A percentile compares a stretch with the other conserved stretches of the same genome.
phyloP scores from a whole-genome alignment of 1,140 invertebrate species.

The Eriosoma lanigerum region DNA sequence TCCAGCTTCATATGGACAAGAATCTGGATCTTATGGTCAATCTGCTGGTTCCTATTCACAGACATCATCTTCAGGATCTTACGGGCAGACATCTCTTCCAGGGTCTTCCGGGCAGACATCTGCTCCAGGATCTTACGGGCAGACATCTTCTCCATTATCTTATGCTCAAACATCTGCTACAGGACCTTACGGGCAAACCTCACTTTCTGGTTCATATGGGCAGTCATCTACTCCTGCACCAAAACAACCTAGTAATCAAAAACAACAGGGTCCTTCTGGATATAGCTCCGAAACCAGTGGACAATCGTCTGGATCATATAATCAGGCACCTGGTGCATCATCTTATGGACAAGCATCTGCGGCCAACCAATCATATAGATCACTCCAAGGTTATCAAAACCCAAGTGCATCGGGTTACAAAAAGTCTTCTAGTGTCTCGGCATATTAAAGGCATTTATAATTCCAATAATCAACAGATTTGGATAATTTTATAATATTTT shows the following conservation, averaged over 20 bases:
- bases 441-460: background rate
- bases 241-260: background rate
- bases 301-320: background rate
- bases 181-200: background rate
- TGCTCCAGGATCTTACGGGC: constrained; percentile 1
- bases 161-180: background rate
- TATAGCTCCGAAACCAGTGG: background rate
- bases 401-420: constrained; percentile 7
- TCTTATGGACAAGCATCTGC: constrained; percentile 27
- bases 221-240: background rate
- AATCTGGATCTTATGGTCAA: constrained; percentile 21
- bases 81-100: background rate
- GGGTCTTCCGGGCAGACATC: background rate
- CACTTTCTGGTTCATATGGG: background rate
- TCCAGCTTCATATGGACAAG: constrained; percentile 26
- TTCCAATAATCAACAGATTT: constrained; percentile 2
- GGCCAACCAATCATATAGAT: constrained; percentile 10
- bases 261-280: background rate
- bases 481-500: constrained; percentile 21
- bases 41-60: background rate
- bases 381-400: constrained; percentile 13
- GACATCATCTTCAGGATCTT: background rate
- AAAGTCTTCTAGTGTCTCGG: background rate
- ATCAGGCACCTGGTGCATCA: background rate
- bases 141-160: background rate